Base-by-base conservation (phyloP, 2,113 vertebrate genomes). In the Balaeniceps rex region DNA sequence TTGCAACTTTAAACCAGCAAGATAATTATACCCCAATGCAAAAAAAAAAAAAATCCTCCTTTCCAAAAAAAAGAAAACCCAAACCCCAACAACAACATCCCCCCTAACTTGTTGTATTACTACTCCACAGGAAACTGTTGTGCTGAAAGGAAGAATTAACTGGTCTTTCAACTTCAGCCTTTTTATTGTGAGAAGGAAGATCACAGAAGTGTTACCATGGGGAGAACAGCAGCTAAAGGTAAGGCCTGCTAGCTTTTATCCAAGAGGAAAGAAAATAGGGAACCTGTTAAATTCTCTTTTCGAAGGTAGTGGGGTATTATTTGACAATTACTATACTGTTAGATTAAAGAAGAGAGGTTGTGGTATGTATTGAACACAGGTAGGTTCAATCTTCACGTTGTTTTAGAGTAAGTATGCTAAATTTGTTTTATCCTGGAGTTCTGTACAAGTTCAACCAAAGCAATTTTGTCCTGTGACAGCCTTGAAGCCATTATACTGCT, bases 221-320 rank as follows among this genome's bases (percentile, higher is more conserved):
- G 94, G 91, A 98, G 75, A 95, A 98, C 97, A 91, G 28, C 90
- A 72, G 77, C 91, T 82, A 97, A 98, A 98, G 98, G 98, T 98
- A 97, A 98, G 94, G 83, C 63, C 61, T 94, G 47, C 28, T 85
- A 74, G 55, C 87, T 93, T 88, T 95, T 93, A 94, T 93, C 15
- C 29, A 46, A 95, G 87, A 71, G 63, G 47, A 83, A 93, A 85
- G 57, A 88, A 97, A 93, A 64, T 24, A 70, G 16, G 23, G 23
- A 82, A 75, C 72, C 60, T 81, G 77, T 19, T 91, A 61, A 86
- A 65, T 65, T 74, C 4, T 51, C 7, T 63, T 92, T 91, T 64
- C 33, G 26, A 63, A 80, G 24, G 29, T 76, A 36, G 8, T 85
- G 36, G 26, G 42, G 12, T 93, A 70, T 46, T 64, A 28, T 36